Conservation (phyloP, 2,797 vertebrate genomes). For the Catamblyrhynchus diadema region DNA sequence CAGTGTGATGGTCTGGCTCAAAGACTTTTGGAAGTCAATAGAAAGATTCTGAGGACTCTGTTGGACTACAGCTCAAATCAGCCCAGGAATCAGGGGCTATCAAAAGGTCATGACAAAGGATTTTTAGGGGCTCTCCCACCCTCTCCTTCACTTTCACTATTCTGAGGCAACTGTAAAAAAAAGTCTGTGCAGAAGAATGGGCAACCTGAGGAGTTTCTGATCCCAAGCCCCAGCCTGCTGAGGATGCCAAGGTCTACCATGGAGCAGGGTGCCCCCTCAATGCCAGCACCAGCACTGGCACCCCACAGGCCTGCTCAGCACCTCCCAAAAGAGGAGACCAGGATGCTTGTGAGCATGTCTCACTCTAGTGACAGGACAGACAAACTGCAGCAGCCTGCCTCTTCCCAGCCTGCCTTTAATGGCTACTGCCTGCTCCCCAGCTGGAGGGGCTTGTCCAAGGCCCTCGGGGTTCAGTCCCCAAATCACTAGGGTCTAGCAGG, state of each 20-base stretch:
- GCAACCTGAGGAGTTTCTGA: background rate
- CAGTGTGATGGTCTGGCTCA: background rate
- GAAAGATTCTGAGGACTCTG: background rate
- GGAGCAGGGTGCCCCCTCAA: background rate
- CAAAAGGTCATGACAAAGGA: background rate
- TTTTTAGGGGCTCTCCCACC: background rate
- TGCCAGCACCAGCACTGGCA: background rate
- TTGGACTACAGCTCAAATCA: background rate
- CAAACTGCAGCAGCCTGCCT: constrained; percentile 40
- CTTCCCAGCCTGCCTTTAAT: background rate
- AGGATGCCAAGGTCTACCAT: background rate
- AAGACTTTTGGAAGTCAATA: constrained; percentile 14
- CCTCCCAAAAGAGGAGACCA: background rate
- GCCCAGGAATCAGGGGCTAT: background rate
- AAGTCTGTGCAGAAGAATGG: background rate
- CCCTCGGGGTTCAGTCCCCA: background rate
- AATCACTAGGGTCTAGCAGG: background rate
- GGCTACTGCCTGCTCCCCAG: background rate
- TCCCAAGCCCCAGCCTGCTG: background rate
- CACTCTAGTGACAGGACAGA: constrained; percentile 56
- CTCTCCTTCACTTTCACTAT: background rate
- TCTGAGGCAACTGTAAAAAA: background rate
- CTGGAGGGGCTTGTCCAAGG: background rate
- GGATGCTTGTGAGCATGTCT: constrained; percentile 53
- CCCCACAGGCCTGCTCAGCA: background rate